Conservation (phyloP, 2,888 invertebrate species). For the Spilosoma lubricipeda region DNA sequence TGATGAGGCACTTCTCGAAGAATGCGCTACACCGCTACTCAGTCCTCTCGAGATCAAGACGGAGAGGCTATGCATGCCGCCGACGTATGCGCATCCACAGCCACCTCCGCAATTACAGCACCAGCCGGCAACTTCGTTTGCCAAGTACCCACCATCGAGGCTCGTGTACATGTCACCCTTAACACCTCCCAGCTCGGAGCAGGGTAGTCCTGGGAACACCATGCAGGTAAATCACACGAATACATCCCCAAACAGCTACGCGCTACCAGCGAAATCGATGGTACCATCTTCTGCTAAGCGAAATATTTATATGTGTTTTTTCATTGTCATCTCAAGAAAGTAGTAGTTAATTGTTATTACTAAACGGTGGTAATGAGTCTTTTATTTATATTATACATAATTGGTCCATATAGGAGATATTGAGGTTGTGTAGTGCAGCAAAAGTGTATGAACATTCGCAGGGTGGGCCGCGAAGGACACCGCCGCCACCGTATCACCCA, state of each 20-base stretch:
- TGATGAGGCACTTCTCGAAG: slow-evolving; percentile 86
- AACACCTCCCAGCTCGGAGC: slow-evolving; percentile 95
- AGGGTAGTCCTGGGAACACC: slow-evolving; percentile 92
- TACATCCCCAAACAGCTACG: slow-evolving; percentile 53
- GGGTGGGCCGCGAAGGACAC: slow-evolving; percentile 89
- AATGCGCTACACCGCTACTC: slow-evolving; percentile 89
- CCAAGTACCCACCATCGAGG: slow-evolving; percentile 80
- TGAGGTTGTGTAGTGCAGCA: slow-evolving; percentile 43
- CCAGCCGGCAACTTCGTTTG: slow-evolving; percentile 70
- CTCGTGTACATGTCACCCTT: slow-evolving; percentile 93
- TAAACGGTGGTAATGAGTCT: slow-evolving; percentile 11
- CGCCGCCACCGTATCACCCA: slow-evolving; percentile 92
- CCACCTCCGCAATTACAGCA: slow-evolving; percentile 73
- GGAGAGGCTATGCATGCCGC: slow-evolving; percentile 88
- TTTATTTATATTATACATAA: neutral
- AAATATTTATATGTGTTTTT: slow-evolving; percentile 46
- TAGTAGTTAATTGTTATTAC: neutral
- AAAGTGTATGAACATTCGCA: slow-evolving; percentile 66
- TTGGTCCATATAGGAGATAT: slow-evolving; percentile 9
- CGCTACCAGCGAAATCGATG: slow-evolving; percentile 70
- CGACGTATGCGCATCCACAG: slow-evolving; percentile 76
- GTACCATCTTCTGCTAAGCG: slow-evolving; percentile 78
- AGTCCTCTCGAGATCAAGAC: slow-evolving; percentile 94
- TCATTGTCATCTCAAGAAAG: neutral
- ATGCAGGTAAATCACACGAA: slow-evolving; percentile 79